Evolutionary conservation across 2,888 invertebrate genomes (phyloP).

Genomic region (Horisme vitalbata): DNA sequence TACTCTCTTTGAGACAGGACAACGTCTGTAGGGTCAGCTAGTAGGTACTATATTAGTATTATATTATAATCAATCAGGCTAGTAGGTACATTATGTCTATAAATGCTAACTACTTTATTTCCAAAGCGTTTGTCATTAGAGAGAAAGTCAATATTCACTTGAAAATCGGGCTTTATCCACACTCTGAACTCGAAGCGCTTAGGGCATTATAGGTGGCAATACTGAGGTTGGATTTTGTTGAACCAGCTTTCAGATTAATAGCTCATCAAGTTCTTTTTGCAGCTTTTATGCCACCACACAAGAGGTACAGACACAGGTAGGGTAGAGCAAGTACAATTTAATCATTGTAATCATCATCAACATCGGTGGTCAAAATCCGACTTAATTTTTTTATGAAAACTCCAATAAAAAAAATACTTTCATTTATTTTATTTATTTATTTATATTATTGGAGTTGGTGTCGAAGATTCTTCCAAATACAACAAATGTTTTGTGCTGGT

Average conservation of each 20-base stretch:
- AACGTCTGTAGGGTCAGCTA: too few relatives aligned
- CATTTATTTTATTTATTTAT: too few relatives aligned
- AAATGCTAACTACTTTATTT: constrained; percentile 74
- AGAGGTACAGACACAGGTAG: constrained; percentile 16
- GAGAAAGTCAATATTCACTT: too few relatives aligned
- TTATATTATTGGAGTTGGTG: too few relatives aligned
- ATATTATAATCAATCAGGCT: constrained; percentile 31
- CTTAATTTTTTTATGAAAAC: too few relatives aligned
- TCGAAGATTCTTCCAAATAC: too few relatives aligned
- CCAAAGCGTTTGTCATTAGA: constrained; percentile 66
- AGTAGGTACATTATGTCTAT: constrained; percentile 76
- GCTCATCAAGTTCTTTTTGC: constrained; percentile 67
- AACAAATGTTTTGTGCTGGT: too few relatives aligned
- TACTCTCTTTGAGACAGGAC: too few relatives aligned
- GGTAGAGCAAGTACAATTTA: constrained; percentile 9
- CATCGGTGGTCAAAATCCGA: too few relatives aligned
- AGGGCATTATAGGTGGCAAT: constrained; percentile 20
- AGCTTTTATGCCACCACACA: constrained; percentile 27
- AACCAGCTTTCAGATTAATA: constrained; percentile 65
- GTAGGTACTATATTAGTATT: too few relatives aligned
- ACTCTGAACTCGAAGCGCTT: neutral
- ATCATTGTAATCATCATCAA: neutral
- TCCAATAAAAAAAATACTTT: too few relatives aligned
- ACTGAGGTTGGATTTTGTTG: constrained; percentile 50
- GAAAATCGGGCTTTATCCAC: too few relatives aligned